A percentile compares a stretch with the other conserved stretches of the same genome.
Evolutionary conservation across 2,888 invertebrate genomes (phyloP).

Genomic region (Hanleya hanleyi): DNA sequence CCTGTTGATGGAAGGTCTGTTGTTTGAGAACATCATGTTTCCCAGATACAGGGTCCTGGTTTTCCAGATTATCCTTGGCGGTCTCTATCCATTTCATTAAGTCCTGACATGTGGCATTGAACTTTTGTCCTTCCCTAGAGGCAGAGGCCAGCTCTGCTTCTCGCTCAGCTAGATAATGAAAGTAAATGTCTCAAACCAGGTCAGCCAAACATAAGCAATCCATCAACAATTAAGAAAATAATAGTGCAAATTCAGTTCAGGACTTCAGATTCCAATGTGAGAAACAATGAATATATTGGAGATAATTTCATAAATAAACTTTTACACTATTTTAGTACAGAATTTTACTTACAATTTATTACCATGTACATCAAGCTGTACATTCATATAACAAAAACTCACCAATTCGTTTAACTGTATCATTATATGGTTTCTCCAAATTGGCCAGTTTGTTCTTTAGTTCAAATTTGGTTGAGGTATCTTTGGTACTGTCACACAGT

Average conservation of each 20-base stretch:
- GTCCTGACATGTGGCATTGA: conserved; percentile 90
- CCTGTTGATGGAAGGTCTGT: conserved; percentile 90
- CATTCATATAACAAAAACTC: too few relatives aligned
- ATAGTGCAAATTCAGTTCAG: too few relatives aligned
- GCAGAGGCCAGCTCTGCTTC: conserved; percentile 93
- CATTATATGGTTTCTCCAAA: conserved; percentile 90
- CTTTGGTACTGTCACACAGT: conserved; percentile 88
- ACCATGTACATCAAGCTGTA: too few relatives aligned
- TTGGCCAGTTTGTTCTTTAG: conserved; percentile 90
- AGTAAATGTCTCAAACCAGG: conserved; percentile 20
- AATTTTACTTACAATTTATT: too few relatives aligned
- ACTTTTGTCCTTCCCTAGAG: conserved; percentile 88
- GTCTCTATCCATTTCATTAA: conserved; percentile 92
- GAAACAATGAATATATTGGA: too few relatives aligned
- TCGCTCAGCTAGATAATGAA: conserved; percentile 47
- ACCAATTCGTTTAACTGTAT: conserved; percentile 79
- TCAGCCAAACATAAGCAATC: too few relatives aligned
- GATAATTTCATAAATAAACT: too few relatives aligned
- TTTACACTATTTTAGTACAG: too few relatives aligned
- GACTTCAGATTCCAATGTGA: too few relatives aligned
- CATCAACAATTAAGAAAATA: too few relatives aligned
- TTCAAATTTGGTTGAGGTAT: conserved; percentile 92
- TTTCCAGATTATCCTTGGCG: conserved; percentile 64
- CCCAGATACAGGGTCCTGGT: conserved; percentile 82
- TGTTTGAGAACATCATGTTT: conserved; percentile 86